A percentile compares a stretch with the other conserved stretches of the same genome.
These are phyloP conservation scores for Zonotrichia albicollis DNA, from an alignment of 2,797 vertebrate genomes.

Conservation along the genomic window DNA sequence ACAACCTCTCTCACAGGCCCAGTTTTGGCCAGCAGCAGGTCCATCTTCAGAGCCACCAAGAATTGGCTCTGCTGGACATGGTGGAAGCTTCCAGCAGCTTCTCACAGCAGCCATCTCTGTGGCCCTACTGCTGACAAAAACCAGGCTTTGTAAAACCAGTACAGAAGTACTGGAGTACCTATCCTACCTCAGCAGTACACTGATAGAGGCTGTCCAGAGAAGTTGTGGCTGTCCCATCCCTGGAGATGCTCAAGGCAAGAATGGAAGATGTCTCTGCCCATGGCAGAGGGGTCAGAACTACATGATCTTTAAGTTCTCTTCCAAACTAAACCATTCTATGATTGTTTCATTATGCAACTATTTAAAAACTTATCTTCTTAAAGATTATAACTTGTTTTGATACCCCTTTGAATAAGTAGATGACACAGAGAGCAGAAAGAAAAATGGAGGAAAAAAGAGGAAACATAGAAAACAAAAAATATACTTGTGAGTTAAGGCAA, in stretches of 20 bases:
- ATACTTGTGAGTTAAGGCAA: neutral
- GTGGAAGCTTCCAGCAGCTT: neutral
- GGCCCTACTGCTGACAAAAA: neutral
- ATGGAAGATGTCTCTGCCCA: neutral
- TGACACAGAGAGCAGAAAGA: neutral
- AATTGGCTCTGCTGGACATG: neutral
- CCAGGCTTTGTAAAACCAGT: neutral
- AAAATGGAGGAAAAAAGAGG: neutral
- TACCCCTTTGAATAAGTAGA: neutral
- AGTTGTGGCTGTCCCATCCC: neutral
- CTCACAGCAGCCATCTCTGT: neutral
- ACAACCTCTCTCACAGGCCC: neutral
- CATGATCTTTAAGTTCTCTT: neutral
- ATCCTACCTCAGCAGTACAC: neutral
- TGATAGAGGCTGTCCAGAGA: neutral
- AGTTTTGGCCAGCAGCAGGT: neutral
- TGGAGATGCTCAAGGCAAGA: neutral
- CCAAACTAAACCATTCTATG: neutral
- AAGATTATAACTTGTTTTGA: neutral
- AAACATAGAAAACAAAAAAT: neutral
- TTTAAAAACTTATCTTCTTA: neutral
- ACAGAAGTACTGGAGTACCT: neutral
- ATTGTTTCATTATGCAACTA: neutral
- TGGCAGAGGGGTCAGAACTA: neutral
- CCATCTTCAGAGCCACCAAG: too few species aligned